phyloP scores from a whole-genome alignment of 2,888 invertebrate genomes.

The Spicauda simplicius region DNA sequence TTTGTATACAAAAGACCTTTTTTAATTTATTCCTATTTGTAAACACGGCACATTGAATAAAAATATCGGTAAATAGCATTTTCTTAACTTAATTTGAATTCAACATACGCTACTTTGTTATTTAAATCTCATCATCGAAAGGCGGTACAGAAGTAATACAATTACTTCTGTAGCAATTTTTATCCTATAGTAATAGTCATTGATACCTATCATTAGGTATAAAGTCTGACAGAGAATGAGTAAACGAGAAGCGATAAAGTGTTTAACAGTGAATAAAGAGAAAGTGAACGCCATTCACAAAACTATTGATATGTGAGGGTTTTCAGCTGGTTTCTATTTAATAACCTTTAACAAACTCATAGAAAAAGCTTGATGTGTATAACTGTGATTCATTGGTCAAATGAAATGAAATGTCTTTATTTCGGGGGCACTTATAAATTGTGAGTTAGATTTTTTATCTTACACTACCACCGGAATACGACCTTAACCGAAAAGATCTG shows the following conservation, averaged over 20 bases:
- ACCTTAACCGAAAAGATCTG: too few relatives aligned
- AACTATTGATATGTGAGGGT: too few relatives aligned
- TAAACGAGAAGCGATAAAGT: not conserved
- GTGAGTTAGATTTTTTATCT: too few relatives aligned
- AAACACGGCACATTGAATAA: conserved; percentile 5
- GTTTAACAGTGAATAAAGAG: too few relatives aligned
- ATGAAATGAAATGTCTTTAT: too few relatives aligned
- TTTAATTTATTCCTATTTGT: conserved; percentile 55
- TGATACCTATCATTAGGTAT: not conserved
- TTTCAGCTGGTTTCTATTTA: too few relatives aligned
- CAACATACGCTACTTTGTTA: conserved; percentile 7
- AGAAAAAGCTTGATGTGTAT: too few relatives aligned
- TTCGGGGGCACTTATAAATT: too few relatives aligned
- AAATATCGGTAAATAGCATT: not conserved
- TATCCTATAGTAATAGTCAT: conserved; percentile 6
- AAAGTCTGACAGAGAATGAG: not conserved
- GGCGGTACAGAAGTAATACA: not conserved
- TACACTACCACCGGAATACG: too few relatives aligned
- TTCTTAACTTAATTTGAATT: conserved; percentile 21
- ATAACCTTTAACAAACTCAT: too few relatives aligned
- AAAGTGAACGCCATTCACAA: too few relatives aligned
- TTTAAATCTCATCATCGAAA: conserved; percentile 4
- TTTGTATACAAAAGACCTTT: conserved; percentile 66
- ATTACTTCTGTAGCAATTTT: conserved; percentile 4
- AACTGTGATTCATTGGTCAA: too few relatives aligned